Percentiles rank a stretch among this genome's conserved stretches.
Evolutionary conservation across 2,113 vertebrate species (phyloP).

Genomic region (Catagonus wagneri): DNA sequence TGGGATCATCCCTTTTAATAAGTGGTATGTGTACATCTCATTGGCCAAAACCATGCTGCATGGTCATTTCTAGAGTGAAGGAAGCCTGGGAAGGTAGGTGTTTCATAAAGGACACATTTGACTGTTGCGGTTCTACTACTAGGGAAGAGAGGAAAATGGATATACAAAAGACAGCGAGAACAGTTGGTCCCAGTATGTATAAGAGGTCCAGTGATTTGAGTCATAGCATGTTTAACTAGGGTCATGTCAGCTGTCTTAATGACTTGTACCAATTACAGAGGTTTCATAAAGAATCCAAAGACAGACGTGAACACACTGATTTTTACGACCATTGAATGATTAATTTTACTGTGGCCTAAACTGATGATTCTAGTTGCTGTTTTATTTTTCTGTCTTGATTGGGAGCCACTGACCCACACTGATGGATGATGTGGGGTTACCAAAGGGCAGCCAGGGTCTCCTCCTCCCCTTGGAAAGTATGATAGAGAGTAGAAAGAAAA

Average conservation of each 20-base stretch:
- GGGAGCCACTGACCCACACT: neutral
- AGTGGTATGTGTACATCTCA: neutral
- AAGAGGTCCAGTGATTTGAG: neutral
- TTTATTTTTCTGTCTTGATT: neutral
- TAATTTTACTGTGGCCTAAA: conserved; percentile 15
- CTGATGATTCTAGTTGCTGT: neutral
- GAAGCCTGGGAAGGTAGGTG: neutral
- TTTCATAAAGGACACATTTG: neutral
- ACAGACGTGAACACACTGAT: neutral
- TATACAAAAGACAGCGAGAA: neutral
- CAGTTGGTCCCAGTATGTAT: neutral
- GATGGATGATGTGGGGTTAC: neutral
- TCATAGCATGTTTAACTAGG: neutral
- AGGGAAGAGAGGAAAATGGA: neutral
- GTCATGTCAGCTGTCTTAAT: neutral
- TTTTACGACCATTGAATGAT: neutral
- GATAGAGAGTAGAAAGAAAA: neutral
- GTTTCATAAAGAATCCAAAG: neutral
- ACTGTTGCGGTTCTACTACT: neutral
- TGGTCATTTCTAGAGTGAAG: neutral
- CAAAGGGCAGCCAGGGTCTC: neutral
- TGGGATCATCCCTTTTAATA: neutral
- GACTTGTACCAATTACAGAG: conserved; percentile 40
- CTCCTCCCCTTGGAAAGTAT: neutral
- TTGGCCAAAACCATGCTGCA: neutral